Evolutionary conservation across 2,797 vertebrate genomes (phyloP).

Genomic region (Liparis tanakae): DNA sequence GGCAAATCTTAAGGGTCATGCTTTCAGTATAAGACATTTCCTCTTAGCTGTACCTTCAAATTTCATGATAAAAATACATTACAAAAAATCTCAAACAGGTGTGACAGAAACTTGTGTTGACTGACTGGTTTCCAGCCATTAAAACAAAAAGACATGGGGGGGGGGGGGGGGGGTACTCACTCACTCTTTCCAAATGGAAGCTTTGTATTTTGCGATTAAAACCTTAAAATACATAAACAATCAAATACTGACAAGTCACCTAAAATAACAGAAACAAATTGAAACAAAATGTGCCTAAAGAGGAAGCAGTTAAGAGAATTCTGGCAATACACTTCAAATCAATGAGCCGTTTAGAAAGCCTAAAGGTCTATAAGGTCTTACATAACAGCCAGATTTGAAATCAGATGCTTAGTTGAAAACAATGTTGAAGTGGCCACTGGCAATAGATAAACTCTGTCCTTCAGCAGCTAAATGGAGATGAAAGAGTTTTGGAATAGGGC

Average conservation of each 20-base stretch:
- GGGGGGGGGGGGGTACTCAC: neutral
- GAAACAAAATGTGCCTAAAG: constrained; percentile 46
- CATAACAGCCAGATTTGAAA: constrained; percentile 25
- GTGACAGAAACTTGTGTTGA: constrained; percentile 39
- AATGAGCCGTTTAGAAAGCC: constrained; percentile 52
- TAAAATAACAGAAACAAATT: constrained; percentile 70
- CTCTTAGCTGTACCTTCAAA: constrained; percentile 59
- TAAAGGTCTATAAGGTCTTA: constrained; percentile 46
- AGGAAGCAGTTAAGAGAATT: constrained; percentile 66
- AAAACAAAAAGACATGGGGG: constrained; percentile 49
- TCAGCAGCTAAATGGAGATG: constrained; percentile 36
- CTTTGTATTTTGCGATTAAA: constrained; percentile 65
- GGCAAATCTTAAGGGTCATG: constrained; percentile 62
- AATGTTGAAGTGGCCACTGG: constrained; percentile 23
- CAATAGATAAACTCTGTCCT: constrained; percentile 31
- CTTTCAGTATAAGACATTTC: constrained; percentile 27
- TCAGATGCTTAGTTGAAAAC: constrained; percentile 27
- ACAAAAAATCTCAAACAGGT: constrained; percentile 51
- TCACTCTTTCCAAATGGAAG: constrained; percentile 68
- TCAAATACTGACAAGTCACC: constrained; percentile 83
- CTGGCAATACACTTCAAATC: constrained; percentile 51
- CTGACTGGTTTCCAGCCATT: constrained; percentile 54
- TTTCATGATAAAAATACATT: constrained; percentile 61
- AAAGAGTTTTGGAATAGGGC: constrained; percentile 5
- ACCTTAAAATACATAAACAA: constrained; percentile 79